Conservation (phyloP, 2,113 vertebrate genomes). For the Thalassarche chlororhynchos region DNA sequence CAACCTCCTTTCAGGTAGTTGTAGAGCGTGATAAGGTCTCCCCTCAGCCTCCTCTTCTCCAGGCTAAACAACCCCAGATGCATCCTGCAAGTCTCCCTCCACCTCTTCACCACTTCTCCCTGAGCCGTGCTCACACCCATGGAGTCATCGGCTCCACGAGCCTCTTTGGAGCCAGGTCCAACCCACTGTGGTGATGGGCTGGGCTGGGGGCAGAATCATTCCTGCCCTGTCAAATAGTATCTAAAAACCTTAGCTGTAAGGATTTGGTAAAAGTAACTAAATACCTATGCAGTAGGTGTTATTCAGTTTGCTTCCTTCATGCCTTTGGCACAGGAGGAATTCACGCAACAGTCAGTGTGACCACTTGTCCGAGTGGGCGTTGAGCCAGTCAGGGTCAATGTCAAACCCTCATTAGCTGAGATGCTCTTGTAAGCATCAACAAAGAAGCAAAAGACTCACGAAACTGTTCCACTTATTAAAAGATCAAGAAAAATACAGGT, state of each 20-base stretch:
- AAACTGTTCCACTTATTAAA: not conserved
- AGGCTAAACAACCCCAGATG: not conserved
- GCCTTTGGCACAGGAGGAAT: not conserved
- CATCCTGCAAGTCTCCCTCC: not conserved
- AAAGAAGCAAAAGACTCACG: not conserved
- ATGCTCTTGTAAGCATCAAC: not conserved
- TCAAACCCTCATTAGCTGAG: not conserved
- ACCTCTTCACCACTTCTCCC: not conserved
- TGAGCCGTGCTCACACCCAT: fast-evolving
- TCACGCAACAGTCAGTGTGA: fast-evolving
- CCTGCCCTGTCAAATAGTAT: not conserved
- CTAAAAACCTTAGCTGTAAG: not conserved
- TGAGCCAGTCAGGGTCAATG: not conserved
- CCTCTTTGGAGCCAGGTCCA: not conserved
- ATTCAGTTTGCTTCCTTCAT: not conserved
- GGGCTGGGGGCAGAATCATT: not conserved
- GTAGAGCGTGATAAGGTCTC: too few relatives aligned
- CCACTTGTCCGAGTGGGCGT: fast-evolving
- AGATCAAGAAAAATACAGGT: not conserved
- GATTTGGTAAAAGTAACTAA: not conserved
- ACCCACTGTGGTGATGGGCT: too few relatives aligned
- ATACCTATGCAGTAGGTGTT: not conserved
- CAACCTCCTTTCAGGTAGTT: too few relatives aligned
- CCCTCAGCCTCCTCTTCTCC: too few relatives aligned
- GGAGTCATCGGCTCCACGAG: fast-evolving